Evolutionary conservation across 2,797 vertebrate species (phyloP), one percentile per base, ranked within the genome.

Genomic region (Aulostomus chinensis): DNA sequence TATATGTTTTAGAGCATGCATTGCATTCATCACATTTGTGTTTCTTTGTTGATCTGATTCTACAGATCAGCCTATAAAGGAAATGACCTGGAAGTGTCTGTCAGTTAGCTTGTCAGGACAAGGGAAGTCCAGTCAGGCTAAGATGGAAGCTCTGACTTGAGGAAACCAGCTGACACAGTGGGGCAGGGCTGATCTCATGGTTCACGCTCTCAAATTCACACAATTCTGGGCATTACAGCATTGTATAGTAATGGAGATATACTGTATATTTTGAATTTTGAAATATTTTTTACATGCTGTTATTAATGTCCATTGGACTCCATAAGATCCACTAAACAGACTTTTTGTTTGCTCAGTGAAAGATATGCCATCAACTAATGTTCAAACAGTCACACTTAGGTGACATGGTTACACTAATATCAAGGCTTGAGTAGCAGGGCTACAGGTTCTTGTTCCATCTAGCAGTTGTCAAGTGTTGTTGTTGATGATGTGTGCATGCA

Each of bases 1-100:
- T 36, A n/a, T 4, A 2, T n/a, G 25, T 26, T 9, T 26, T 14
- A 12, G 25, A 30, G 30, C 12, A 16, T 12, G 4, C 25, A 17
- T 15, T 24, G 25, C 10, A 21, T 54, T 47, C 11, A 22, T 7
- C 25, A 13, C 20, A 9, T 39, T 14, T 38, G 22, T 58, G 29
- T 52, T 31, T 41, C 5, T 30, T 45, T 13, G 9, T 48, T 67
- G 62, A 68, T 74, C 62, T 61, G 37, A 68, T 61, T 73, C 67
- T 65, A 66, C 83, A 83, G 76, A 85, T n/a, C 57, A 76, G 71
- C 62, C 76, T 71, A 84, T 80, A 71, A 77, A 76, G 73, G 76
- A 77, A 85, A 87, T 88, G 60, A 78, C 72, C 68, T 68, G 84
- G 85, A 88, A 87, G 57, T 87, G 56, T 88, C 81, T 68, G 47